Base-by-base conservation (phyloP, 2,888 invertebrate species). In the Blera fallax region DNA sequence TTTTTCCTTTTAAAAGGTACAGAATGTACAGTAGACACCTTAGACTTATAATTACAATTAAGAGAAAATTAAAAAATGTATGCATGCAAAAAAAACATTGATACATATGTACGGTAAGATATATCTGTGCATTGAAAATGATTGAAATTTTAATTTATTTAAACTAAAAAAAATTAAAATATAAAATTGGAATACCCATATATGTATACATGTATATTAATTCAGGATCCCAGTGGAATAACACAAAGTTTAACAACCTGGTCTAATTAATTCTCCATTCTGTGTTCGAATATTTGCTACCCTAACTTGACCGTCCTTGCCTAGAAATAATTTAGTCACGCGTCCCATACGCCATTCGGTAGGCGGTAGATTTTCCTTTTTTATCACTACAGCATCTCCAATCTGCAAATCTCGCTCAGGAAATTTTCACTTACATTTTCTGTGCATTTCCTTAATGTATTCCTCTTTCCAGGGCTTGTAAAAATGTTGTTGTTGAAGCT, bases 321-420 rank as follows among this genome's bases (percentile, higher is more conserved):
- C 76, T n/a, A 27, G 16, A 60, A 65, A 72, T 2, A 60, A 54
- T 16, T 72, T 72, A 73, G 84, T 81, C 52, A 76, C 74, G 8
- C 79, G 74, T 48, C 79, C 73, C 43, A 74, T 32, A 14, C 69
- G 62, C 84, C 78, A 77, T 58, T 83, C 67, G 29, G 34, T 64
- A 29, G 76, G 54, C 11, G 52, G 45, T 34, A 73, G 24, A n/a
- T 69, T 69, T 16, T 73, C 74, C 14, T 70, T 69, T 24, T 58
- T 58, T 3, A 82, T 65, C 2, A 87, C 78, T 1, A 78, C 64
- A 2, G 74, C 10, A 58, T 78, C 73, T 10, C 69, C 69, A 2
- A 45, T 29, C n/a, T 54, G 48, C 3, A 76, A n/a, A 29, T 77
- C 60, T 3, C 56, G 58, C 18, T 73, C 5, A n/a, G 48, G 60